Base-by-base conservation (phyloP, 2,888 invertebrate species). In the Campoplex nolae region DNA sequence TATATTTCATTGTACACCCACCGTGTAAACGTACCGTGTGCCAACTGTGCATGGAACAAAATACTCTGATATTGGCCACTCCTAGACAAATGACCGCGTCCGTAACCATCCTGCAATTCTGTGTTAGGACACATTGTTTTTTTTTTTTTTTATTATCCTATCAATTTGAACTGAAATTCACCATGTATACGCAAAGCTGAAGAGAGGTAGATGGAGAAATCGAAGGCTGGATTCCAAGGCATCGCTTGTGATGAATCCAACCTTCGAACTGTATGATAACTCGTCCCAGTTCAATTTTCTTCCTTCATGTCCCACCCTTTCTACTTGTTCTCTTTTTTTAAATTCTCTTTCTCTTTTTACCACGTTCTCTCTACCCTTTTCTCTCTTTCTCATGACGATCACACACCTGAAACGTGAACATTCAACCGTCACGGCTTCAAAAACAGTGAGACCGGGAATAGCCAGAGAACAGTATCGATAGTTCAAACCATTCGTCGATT, bases 401-500 rank as follows among this genome's bases (percentile, higher is more conserved):
- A 23, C 70, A 67, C 23, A 54, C 56, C 54, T 54, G 42, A 67
- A 80, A 73, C 76, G 73, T 51, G 58, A 28, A 68, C 58, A 56
- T 51, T 56, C 65, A 79, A 74, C 65, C 51, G 67, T 51, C 67
- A 51, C 35, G 73, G 83, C 67, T 76, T 77, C 48, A 58, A 67
- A 68, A 84, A 80, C 76, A 54, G 79, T 65, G 62, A 56, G 70
- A 80, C 48, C 45, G 35, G 45, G 48, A 42, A 51, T 45, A 35
- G 35, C 76, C 70, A 28, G 67, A 76, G 75, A 73, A 80, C 35
- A 45, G 78, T 51, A 73, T 18, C 28, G 13, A 48, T 35, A 54
- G 58, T 70, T 38, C 68, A 16, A 77, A 65, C 71, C 51, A 78
- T 84, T 76, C 82, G 75, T 84, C 79, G 82, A 82, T 81, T 78